phyloP scores from a whole-genome alignment of 2,888 invertebrate species.

The Mesorhabditis belari region DNA sequence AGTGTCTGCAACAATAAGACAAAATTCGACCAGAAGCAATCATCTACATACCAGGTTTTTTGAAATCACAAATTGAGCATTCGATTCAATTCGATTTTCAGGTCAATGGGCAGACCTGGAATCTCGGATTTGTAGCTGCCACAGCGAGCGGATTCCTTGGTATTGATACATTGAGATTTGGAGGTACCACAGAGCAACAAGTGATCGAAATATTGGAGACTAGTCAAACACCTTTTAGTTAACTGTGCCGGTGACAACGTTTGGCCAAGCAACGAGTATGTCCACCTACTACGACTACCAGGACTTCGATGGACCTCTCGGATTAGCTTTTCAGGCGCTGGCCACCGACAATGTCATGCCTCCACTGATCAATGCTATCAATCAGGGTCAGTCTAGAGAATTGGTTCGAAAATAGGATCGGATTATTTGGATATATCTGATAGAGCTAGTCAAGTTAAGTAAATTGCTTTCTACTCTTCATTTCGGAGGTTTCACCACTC shows the following conservation, averaged over 20 bases:
- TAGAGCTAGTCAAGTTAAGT: not conserved
- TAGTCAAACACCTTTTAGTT: constrained; percentile 34
- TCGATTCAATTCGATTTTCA: constrained; percentile 2
- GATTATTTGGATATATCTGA: too few species aligned
- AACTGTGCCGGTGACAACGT: constrained; percentile 55
- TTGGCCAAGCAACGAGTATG: constrained; percentile 57
- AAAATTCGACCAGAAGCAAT: not conserved
- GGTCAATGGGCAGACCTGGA: constrained; percentile 5
- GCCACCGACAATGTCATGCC: constrained; percentile 28
- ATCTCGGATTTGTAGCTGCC: not conserved
- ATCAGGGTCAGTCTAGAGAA: constrained; percentile 9
- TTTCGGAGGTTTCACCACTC: too few species aligned
- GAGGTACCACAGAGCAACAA: constrained; percentile 2
- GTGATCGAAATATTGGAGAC: too few species aligned
- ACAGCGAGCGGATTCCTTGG: constrained; percentile 5
- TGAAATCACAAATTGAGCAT: too few species aligned
- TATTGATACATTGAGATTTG: constrained; percentile 27
- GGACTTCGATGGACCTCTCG: constrained; percentile 31
- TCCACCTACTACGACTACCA: constrained; percentile 58
- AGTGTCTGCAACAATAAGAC: not conserved
- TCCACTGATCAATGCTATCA: constrained; percentile 24
- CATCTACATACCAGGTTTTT: not conserved
- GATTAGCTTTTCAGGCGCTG: constrained; percentile 24
- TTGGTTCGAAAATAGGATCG: too few species aligned
- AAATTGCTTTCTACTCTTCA: too few species aligned